Percentiles rank a stretch among this genome's conserved stretches.
These are phyloP conservation scores for Chloromyia formosa DNA, from an alignment of 2,888 invertebrate species.

Conservation along the genomic window DNA sequence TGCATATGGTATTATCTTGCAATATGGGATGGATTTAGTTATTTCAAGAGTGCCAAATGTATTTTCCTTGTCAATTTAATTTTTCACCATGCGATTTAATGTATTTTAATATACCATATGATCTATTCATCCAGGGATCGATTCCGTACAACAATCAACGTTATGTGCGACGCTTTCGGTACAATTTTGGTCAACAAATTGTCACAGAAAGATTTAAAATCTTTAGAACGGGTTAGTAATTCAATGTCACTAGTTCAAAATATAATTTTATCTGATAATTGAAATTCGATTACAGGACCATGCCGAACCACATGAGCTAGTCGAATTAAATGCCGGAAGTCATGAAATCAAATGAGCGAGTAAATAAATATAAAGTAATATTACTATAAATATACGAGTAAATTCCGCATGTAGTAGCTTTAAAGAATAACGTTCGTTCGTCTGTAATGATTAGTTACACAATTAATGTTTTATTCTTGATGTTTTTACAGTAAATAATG, in stretches of 20 bases:
- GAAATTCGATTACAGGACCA: constrained; percentile 10
- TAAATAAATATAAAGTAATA: constrained; percentile 52
- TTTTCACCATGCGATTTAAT: too few species aligned
- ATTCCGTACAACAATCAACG: constrained; percentile 90
- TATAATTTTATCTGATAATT: neutral
- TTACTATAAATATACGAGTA: neutral
- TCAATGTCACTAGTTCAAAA: neutral
- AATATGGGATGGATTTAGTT: too few species aligned
- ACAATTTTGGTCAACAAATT: constrained; percentile 90
- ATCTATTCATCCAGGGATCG: too few species aligned
- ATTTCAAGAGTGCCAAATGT: too few species aligned
- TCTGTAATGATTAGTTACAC: neutral
- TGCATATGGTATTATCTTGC: too few species aligned
- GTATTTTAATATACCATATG: too few species aligned
- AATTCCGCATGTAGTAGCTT: constrained; percentile 20
- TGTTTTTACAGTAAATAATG: too few species aligned
- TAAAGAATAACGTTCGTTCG: constrained; percentile 24
- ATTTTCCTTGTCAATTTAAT: too few species aligned
- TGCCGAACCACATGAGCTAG: constrained; percentile 73
- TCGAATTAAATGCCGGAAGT: constrained; percentile 67
- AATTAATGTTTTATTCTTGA: too few species aligned
- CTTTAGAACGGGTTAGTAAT: constrained; percentile 62
- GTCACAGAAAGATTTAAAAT: constrained; percentile 76
- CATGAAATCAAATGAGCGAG: constrained; percentile 61
- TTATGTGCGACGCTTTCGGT: constrained; percentile 94